Percentiles rank a stretch among this genome's conserved stretches.
Evolutionary conservation across 2,888 invertebrate genomes (phyloP).

Genomic region (Anodontia alba): DNA sequence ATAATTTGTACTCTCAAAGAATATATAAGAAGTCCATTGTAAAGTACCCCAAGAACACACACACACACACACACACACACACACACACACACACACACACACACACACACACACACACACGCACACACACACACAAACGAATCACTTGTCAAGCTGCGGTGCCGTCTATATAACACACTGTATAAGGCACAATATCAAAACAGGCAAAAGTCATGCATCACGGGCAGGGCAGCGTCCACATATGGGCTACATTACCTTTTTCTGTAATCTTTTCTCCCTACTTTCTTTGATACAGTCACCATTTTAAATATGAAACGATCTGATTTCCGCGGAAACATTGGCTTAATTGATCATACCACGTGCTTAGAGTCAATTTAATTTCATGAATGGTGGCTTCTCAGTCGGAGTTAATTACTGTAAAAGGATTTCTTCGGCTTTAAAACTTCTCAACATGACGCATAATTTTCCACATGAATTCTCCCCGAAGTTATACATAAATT

Average conservation of each 20-base stretch:
- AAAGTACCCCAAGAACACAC: too few relatives aligned
- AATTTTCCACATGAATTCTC: conserved; percentile 32
- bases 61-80: too few relatives aligned
- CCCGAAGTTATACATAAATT: conserved; percentile 22
- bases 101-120: too few relatives aligned
- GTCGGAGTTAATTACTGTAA: conserved; percentile 9
- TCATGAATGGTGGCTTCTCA: conserved; percentile 12
- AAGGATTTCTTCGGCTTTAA: conserved; percentile 3
- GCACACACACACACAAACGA: too few relatives aligned
- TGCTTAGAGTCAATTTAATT: conserved; percentile 18
- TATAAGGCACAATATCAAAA: too few relatives aligned
- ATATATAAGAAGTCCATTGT: too few relatives aligned
- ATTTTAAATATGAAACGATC: not conserved
- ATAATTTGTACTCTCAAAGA: too few relatives aligned
- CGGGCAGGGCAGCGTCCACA: too few relatives aligned
- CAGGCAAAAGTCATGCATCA: too few relatives aligned
- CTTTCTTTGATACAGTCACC: not conserved
- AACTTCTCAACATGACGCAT: conserved; percentile 13
- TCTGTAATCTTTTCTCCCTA: not conserved
- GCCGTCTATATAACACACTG: too few relatives aligned
- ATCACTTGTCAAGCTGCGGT: too few relatives aligned
- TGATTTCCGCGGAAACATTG: conserved; percentile 19
- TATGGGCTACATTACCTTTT: not conserved
- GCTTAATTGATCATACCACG: conserved; percentile 3
- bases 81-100: too few relatives aligned